Percentiles rank a stretch among this genome's conserved stretches.
phyloP scores from a whole-genome alignment of 2,797 vertebrate species.

The Poeciliopsis infans region DNA sequence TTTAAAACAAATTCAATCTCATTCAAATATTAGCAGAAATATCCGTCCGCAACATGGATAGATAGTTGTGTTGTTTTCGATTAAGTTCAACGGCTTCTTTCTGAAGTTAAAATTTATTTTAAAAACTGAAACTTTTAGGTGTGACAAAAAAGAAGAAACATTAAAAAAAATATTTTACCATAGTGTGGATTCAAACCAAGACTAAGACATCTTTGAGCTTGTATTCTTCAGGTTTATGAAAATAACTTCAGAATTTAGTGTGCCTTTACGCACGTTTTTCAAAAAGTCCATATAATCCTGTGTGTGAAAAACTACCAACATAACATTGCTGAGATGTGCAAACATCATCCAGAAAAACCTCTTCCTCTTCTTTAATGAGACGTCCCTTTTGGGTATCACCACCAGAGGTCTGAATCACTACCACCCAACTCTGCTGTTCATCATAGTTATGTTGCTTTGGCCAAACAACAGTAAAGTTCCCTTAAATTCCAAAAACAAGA shows the following conservation, averaged over 20 bases:
- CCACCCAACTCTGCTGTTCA: background rate
- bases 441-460: background rate
- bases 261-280: background rate
- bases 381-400: background rate
- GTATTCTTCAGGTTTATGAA: too few relatives aligned
- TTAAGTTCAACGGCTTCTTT: background rate
- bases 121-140: background rate
- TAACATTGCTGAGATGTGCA: slow-evolving; percentile 3
- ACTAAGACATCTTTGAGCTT: background rate
- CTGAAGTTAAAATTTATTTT: background rate
- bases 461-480: background rate
- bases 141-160: too few relatives aligned
- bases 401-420: slow-evolving; percentile 7
- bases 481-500: background rate
- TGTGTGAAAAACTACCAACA: slow-evolving; percentile 10
- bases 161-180: background rate
- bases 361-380: slow-evolving; percentile 24
- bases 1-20: too few relatives aligned
- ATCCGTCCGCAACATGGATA: background rate
- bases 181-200: background rate
- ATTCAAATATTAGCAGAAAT: too few relatives aligned
- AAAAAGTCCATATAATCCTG: background rate
- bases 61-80: background rate
- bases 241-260: background rate
- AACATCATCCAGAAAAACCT: background rate